Percentiles rank a stretch among this genome's conserved stretches.
These are phyloP conservation scores for Prionchulus punctatus DNA, from an alignment of 2,888 invertebrate genomes.

Conservation along the genomic window DNA sequence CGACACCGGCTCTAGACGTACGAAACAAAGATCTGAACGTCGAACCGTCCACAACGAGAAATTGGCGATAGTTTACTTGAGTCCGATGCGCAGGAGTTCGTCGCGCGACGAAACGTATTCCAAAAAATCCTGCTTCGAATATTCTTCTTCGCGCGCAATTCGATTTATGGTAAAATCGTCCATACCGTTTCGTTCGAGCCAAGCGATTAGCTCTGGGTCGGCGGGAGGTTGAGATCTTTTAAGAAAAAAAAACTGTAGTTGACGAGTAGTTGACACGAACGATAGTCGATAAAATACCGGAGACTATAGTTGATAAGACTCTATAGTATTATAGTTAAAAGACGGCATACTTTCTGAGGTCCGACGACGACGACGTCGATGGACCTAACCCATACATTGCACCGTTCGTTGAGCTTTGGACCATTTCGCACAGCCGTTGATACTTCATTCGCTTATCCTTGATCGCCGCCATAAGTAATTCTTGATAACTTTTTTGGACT, in stretches of 20 bases:
- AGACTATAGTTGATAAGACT: too few relatives aligned
- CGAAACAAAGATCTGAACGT: background rate
- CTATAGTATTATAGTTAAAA: too few relatives aligned
- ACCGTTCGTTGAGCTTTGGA: constrained; percentile 36
- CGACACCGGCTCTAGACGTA: constrained; percentile 55
- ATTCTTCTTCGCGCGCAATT: constrained; percentile 50
- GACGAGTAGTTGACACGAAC: too few relatives aligned
- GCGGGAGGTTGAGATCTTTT: constrained; percentile 9
- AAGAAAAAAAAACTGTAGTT: too few relatives aligned
- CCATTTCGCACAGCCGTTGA: constrained; percentile 39
- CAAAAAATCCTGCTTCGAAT: constrained; percentile 59
- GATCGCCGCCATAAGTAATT: constrained; percentile 50
- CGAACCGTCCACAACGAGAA: background rate
- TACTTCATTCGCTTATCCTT: constrained; percentile 52
- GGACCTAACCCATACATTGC: background rate
- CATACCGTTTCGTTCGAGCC: constrained; percentile 46
- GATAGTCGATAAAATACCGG: too few relatives aligned
- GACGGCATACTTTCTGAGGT: too few relatives aligned
- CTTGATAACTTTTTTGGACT: constrained; percentile 55
- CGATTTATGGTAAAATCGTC: constrained; percentile 50
- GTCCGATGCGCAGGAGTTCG: constrained; percentile 58
- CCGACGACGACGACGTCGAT: background rate
- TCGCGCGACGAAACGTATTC: constrained; percentile 55
- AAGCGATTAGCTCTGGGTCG: constrained; percentile 49
- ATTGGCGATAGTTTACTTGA: constrained; percentile 46